Conservation (phyloP, 2,888 invertebrate genomes). For the Mesorhabditis belari region DNA sequence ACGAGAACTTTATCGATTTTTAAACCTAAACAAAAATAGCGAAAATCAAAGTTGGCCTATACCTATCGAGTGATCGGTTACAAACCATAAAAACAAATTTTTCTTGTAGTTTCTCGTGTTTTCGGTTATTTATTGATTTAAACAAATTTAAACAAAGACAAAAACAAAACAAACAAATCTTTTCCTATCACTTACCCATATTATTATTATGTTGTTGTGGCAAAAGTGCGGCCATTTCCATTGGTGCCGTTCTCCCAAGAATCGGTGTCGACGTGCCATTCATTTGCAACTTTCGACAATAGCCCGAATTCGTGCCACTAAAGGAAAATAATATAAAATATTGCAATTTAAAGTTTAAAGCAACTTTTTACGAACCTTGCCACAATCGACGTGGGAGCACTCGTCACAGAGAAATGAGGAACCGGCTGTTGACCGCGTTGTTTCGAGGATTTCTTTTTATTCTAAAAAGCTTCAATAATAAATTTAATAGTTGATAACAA, state of each 20-base stretch:
- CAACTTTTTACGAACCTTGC: background rate
- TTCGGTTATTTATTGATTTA: no score
- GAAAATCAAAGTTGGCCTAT: no score
- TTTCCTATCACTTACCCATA: background rate
- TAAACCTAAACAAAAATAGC: no score
- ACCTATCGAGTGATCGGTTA: no score
- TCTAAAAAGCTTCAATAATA: background rate
- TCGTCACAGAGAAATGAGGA: background rate
- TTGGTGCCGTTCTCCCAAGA: conserved; percentile 44
- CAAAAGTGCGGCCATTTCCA: conserved; percentile 35
- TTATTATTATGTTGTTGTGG: conserved; percentile 1
- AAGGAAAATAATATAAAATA: no score
- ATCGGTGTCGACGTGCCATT: conserved; percentile 60
- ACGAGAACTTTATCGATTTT: no score
- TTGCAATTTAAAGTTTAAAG: background rate
- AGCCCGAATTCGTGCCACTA: conserved; percentile 36
- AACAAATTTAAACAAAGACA: no score
- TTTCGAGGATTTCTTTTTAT: background rate
- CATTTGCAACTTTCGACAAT: conserved; percentile 69
- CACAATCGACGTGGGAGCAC: background rate
- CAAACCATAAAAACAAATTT: no score
- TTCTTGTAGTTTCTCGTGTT: no score
- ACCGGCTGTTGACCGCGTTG: background rate
- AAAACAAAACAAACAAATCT: no score
- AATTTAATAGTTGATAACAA: background rate